phyloP scores from a whole-genome alignment of 64 coral and sea anemone genomes.

The Stichodactyla mertensii region DNA sequence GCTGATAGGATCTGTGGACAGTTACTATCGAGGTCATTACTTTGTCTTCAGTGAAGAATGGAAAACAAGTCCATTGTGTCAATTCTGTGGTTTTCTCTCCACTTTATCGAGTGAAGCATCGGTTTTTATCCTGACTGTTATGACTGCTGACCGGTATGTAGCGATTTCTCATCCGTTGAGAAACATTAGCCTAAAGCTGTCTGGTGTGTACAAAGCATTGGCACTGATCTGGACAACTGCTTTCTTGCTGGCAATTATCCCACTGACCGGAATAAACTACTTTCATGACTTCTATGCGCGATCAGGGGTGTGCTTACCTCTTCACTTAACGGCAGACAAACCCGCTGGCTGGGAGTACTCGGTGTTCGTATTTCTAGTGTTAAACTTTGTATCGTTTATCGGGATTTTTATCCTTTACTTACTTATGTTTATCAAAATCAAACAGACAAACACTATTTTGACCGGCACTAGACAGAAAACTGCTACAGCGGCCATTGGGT shows the following conservation, averaged over 20 bases:
- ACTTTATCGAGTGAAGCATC: conserved; percentile 80
- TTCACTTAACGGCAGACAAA: conserved; percentile 71
- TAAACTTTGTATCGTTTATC: conserved; percentile 72
- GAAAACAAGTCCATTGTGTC: conserved; percentile 69
- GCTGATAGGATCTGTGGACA: conserved; percentile 68
- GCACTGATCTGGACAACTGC: conserved; percentile 44
- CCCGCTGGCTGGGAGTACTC: conserved; percentile 86
- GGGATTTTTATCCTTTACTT: conserved; percentile 70
- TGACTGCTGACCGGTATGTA: conserved; percentile 80
- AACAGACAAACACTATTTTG: conserved; percentile 40
- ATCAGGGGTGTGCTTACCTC: conserved; percentile 79
- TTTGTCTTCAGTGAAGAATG: conserved; percentile 68
- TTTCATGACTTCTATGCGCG: conserved; percentile 85
- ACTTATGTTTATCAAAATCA: conserved; percentile 78
- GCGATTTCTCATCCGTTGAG: conserved; percentile 71
- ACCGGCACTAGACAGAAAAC: conserved; percentile 7
- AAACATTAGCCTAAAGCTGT: conserved; percentile 44
- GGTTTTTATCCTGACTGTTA: conserved; percentile 79
- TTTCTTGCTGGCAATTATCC: conserved; percentile 52
- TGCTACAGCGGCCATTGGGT: conserved; percentile 57
- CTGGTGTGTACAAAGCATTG: conserved; percentile 49
- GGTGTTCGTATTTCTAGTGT: conserved; percentile 73
- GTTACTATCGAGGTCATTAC: conserved; percentile 70
- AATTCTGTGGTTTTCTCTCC: conserved; percentile 78
- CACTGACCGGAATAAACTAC: conserved; percentile 56